These are phyloP conservation scores for Dexiosoma caninum DNA, from an alignment of 2,888 invertebrate species.

Conservation along the genomic window DNA sequence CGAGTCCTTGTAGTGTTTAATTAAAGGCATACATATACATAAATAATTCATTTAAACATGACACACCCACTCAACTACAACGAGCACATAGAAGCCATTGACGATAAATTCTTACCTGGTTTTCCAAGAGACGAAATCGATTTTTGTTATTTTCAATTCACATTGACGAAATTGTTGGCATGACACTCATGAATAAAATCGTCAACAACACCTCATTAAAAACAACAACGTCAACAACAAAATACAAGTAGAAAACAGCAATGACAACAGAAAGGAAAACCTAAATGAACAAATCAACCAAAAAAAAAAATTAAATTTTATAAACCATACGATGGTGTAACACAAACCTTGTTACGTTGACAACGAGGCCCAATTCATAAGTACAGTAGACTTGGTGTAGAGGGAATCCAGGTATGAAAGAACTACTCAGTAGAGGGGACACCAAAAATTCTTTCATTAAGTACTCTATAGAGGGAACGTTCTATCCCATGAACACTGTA, in stretches of 20 bases:
- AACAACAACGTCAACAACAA: not conserved
- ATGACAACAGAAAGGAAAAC: slow-evolving; percentile 10
- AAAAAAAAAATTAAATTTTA: too few species aligned
- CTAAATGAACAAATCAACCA: slow-evolving; percentile 25
- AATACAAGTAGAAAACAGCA: not conserved
- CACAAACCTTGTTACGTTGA: not conserved
- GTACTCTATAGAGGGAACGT: too few species aligned
- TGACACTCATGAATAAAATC: slow-evolving; percentile 29
- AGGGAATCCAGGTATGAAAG: too few species aligned
- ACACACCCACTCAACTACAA: slow-evolving; percentile 33
- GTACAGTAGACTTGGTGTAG: not conserved
- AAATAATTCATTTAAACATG: slow-evolving; percentile 53
- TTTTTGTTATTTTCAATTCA: slow-evolving; percentile 10
- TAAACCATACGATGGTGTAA: not conserved
- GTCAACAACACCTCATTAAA: slow-evolving; percentile 19
- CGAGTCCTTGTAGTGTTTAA: slow-evolving; percentile 39
- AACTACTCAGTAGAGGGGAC: too few species aligned
- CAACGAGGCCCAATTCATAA: not conserved
- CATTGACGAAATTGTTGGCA: slow-evolving; percentile 22
- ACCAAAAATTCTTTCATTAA: too few species aligned
- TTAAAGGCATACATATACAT: slow-evolving; percentile 46
- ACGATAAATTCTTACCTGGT: not conserved
- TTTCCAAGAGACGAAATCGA: slow-evolving; percentile 9
- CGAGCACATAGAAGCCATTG: not conserved
- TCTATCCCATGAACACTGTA: too few species aligned